Evolutionary conservation across 2,888 invertebrate genomes (phyloP).

Genomic region (Anthrax anthrax): DNA sequence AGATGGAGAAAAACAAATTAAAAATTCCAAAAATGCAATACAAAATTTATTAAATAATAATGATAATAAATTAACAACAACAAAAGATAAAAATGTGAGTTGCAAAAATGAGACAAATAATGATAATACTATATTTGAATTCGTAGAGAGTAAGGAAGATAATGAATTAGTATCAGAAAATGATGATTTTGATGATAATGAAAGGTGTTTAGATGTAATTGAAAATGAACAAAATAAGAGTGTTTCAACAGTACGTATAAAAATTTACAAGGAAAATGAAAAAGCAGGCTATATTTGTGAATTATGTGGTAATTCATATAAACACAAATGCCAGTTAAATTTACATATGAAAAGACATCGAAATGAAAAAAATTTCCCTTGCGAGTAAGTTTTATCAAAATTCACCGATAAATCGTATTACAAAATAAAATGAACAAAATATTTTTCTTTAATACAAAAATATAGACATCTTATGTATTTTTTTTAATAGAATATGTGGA

Average conservation of each 20-base stretch:
- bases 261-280: not conserved
- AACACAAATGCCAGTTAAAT: constrained; percentile 1
- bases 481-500: constrained; percentile 4
- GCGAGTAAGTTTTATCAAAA: constrained; percentile 3
- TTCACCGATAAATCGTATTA: no score
- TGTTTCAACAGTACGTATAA: not conserved
- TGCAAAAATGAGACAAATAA: no score
- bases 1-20: no score
- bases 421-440: not conserved
- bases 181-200: not conserved
- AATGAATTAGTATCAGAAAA: not conserved
- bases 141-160: no score
- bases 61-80: no score
- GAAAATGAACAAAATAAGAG: not conserved
- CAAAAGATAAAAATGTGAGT: no score
- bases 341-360: constrained; percentile 5
- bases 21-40: no score
- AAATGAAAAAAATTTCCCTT: constrained; percentile 6
- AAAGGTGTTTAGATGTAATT: no score
- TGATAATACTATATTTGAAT: no score
- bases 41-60: no score
- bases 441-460: no score
- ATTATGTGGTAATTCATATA: constrained; percentile 6
- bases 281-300: constrained; percentile 5
- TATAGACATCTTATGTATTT: not conserved